Evolutionary conservation across 1,140 invertebrate species (phyloP).

Genomic region (Caenorhabditis brenneri): DNA sequence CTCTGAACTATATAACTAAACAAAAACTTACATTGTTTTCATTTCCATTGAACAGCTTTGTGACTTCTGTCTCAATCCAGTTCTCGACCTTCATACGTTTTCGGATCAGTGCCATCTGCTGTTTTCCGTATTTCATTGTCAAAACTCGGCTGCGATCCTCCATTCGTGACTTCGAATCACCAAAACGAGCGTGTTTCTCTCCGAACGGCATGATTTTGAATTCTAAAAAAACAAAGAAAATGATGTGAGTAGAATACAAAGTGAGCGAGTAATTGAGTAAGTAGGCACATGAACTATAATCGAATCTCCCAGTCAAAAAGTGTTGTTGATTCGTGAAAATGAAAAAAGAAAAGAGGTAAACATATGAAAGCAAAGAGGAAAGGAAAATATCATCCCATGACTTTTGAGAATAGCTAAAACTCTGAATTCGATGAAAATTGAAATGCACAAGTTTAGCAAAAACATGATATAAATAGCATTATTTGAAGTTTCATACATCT

Average conservation of each 20-base stretch:
- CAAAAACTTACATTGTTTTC: constrained; percentile 38
- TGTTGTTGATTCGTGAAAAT: neutral
- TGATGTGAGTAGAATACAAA: neutral
- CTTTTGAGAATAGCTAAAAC: neutral
- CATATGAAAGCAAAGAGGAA: neutral
- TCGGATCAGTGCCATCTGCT: constrained; percentile 46
- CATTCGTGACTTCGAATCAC: constrained; percentile 4
- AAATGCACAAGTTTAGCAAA: too few relatives aligned
- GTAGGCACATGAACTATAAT: neutral
- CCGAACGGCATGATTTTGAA: neutral
- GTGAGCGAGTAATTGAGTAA: neutral
- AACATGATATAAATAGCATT: too few relatives aligned
- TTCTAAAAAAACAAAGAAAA: neutral
- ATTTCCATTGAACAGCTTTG: constrained; percentile 49
- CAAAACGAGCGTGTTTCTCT: constrained; percentile 15
- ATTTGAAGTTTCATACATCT: too few relatives aligned
- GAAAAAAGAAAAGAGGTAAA: neutral
- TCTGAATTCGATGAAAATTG: too few relatives aligned
- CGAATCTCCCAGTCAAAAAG: neutral
- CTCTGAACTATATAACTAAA: too few relatives aligned
- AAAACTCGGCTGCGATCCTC: constrained; percentile 43
- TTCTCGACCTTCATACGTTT: constrained; percentile 49
- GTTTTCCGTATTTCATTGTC: constrained; percentile 50
- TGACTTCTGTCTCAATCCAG: constrained; percentile 48
- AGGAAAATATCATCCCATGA: neutral